Conservation (phyloP, 64 coral and sea anemone species). For the Montipora efflorescens region DNA sequence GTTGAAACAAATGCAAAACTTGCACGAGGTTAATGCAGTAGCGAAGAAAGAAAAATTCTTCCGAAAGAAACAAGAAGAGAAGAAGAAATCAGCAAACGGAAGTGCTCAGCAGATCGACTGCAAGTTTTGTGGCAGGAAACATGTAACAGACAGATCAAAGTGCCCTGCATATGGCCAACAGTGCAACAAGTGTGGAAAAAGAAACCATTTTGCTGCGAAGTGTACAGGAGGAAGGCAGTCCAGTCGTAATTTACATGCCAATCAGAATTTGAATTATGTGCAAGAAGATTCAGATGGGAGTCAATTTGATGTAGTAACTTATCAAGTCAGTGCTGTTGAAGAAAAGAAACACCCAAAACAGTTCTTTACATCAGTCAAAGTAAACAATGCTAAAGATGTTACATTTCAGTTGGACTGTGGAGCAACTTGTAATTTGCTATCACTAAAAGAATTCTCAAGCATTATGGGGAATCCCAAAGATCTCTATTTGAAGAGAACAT, state of each 20-base stretch:
- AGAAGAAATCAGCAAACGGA: background rate
- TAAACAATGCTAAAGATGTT: conserved; percentile 24
- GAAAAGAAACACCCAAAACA: background rate
- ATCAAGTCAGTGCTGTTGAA: background rate
- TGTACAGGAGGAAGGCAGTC: background rate
- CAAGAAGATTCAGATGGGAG: too few species aligned
- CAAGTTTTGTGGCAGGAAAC: too few species aligned
- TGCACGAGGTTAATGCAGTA: too few species aligned
- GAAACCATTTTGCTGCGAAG: conserved; percentile 15
- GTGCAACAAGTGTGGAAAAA: background rate
- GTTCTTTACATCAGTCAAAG: background rate
- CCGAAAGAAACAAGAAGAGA: background rate
- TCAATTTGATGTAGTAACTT: too few species aligned
- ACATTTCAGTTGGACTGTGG: conserved; percentile 43
- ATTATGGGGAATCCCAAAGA: conserved; percentile 1
- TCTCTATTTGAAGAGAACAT: conserved; percentile 16
- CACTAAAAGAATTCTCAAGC: background rate
- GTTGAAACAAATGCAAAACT: too few species aligned
- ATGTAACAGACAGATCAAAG: too few species aligned
- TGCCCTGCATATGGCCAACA: too few species aligned
- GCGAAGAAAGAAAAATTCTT: too few species aligned
- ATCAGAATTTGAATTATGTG: conserved; percentile 26
- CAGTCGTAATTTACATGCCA: background rate
- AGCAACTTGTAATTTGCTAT: background rate
- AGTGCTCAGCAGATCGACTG: too few species aligned